Base-by-base conservation (phyloP, 53 echinoderm and acorn worm genomes). In the Arbacia lixula region DNA sequence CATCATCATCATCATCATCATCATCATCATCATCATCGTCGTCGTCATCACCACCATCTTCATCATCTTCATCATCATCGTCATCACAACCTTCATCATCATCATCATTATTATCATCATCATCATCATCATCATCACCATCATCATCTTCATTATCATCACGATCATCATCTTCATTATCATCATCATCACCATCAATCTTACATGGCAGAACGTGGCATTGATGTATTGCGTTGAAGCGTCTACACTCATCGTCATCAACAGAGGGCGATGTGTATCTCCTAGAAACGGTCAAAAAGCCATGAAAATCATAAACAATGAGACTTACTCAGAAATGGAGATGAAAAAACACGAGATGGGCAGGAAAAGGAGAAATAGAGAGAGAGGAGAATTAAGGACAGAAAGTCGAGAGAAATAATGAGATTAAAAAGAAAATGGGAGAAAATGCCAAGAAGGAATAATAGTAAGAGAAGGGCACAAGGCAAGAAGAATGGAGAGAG, bases 131-230 rank as follows among this genome's bases (percentile, higher is more conserved):
- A 8, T 46, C 14, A 58, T 1, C 60, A 2, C 25, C 25, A 20
- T 58, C 60, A 58, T 31, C 28, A 24, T n/a, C 38, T 29, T 29
- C 21, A 10, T 29, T 10, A 28, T 1, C 30, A 29, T 63, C 30
- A 64, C 27, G 30, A 3, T 30, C 30, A 5, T 34, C 12, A 8
- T 30, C 16, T 64, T 34, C 26, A 16, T 63, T 22, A 10, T 63
- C 16, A 20, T 24, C 9, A 9, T 24, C 9, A 14, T 16, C 19
- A 2, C 21, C 8, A 19, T 22, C 1, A 3, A 4, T 29, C 2
- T 38, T 72, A 72, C 72, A 46, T 49, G 51, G 33, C 72, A 72
- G 72, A 72, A 72, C 50, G 72, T 72, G 27, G 72, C 72, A n/a
- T 72, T 72, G 72, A 72, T 72, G 33, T 72, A 72, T 51, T 72